These are phyloP conservation scores for Thaumatotibia leucotreta DNA, from an alignment of 1,140 invertebrate genomes.

Conservation along the genomic window DNA sequence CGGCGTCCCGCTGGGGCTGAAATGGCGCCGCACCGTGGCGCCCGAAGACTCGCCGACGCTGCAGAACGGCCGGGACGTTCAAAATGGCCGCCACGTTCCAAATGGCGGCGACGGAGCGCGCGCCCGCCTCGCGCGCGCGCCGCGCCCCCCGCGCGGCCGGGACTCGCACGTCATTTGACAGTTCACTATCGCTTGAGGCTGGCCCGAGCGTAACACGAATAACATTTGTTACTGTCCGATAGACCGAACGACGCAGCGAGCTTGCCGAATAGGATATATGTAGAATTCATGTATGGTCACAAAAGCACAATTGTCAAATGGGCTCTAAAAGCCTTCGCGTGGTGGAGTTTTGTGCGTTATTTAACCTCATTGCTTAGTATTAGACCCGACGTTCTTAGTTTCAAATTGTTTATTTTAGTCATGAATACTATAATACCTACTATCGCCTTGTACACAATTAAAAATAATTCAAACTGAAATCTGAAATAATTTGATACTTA, in stretches of 20 bases:
- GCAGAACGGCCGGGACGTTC: conserved; percentile 5
- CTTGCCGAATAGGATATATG: background rate
- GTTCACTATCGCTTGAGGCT: conserved; percentile 1
- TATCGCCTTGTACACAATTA: too few species aligned
- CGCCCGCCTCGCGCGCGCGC: conserved; percentile 21
- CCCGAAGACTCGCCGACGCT: conserved; percentile 24
- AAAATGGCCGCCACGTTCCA: conserved; percentile 13
- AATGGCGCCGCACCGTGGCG: conserved; percentile 46
- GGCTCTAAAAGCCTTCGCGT: too few species aligned
- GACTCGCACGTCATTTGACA: conserved; percentile 33
- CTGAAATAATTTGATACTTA: too few species aligned
- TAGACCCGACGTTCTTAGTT: too few species aligned
- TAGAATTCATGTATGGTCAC: too few species aligned
- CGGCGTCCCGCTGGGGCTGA: conserved; percentile 32
- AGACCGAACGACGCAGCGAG: background rate
- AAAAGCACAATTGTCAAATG: too few species aligned
- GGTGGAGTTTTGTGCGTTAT: too few species aligned
- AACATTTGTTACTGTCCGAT: background rate
- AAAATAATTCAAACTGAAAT: too few species aligned
- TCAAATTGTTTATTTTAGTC: too few species aligned
- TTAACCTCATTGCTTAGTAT: too few species aligned
- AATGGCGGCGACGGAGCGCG: conserved; percentile 15
- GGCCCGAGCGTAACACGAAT: background rate
- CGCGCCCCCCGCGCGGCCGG: conserved; percentile 10
- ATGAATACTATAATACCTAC: too few species aligned